Evolutionary conservation across 2,113 vertebrate species (phyloP).

Genomic region (Petromus typicus): DNA sequence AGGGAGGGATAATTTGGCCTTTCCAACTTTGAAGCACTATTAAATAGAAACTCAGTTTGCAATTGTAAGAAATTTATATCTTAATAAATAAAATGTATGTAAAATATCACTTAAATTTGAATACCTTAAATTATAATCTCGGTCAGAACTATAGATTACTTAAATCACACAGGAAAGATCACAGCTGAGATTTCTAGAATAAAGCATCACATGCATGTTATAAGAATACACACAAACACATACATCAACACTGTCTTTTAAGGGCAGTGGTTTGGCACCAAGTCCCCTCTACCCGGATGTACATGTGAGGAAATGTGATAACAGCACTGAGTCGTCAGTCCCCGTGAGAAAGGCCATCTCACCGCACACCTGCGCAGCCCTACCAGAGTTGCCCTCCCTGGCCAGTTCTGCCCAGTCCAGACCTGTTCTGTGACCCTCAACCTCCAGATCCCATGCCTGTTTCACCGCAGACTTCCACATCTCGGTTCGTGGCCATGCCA

Average conservation of each 20-base stretch:
- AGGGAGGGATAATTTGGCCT: conserved; percentile 22
- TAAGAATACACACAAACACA: background rate
- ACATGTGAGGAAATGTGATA: background rate
- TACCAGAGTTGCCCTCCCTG: background rate
- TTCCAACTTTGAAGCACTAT: background rate
- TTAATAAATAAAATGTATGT: conserved; percentile 38
- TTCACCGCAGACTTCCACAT: background rate
- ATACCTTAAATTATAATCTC: conserved; percentile 3
- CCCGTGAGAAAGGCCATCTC: background rate
- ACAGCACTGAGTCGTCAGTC: background rate
- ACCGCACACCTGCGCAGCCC: background rate
- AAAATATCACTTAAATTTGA: conserved; percentile 27
- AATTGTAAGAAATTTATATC: background rate
- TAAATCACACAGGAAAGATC: background rate
- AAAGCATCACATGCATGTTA: background rate
- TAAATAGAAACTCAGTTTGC: conserved; percentile 25
- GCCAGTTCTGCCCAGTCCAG: background rate
- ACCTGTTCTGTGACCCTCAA: background rate
- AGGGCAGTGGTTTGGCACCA: background rate
- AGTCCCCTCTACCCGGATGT: background rate
- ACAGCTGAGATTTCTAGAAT: background rate
- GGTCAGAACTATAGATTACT: background rate
- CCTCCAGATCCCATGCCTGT: background rate
- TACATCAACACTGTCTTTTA: background rate
- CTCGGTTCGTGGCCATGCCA: background rate